Conservation (phyloP, 2,797 vertebrate genomes). For the Typhlichthys subterraneus region DNA sequence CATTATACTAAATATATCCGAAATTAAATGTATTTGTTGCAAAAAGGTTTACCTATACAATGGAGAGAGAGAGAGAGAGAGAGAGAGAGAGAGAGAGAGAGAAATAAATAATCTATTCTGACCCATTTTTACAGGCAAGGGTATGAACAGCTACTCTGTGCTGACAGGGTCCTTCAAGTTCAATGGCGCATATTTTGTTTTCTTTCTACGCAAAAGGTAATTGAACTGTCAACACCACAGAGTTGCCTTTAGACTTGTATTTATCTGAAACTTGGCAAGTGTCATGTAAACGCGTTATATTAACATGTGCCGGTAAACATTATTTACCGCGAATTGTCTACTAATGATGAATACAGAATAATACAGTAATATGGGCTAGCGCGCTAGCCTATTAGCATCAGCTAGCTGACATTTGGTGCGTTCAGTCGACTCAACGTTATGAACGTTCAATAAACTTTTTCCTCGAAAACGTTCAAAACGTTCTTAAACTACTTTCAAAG, state of each 20-base stretch:
- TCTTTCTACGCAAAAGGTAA: slow-evolving; percentile 4
- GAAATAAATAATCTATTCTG: background rate
- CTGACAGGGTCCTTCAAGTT: slow-evolving; percentile 62
- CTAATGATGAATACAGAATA: no score
- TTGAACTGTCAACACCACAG: slow-evolving; percentile 24
- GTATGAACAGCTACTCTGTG: slow-evolving; percentile 43
- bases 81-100: background rate
- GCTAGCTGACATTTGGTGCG: no score
- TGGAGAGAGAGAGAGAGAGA: background rate
- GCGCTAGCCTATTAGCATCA: no score
- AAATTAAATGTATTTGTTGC: no score
- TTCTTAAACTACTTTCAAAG: no score
- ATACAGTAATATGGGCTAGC: no score
- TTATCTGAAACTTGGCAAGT: background rate
- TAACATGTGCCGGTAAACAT: background rate
- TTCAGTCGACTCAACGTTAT: no score
- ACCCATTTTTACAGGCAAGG: slow-evolving; percentile 66
- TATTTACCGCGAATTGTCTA: background rate
- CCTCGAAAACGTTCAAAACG: no score
- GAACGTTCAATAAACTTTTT: no score
- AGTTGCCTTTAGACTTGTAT: slow-evolving; percentile 45
- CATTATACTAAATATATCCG: no score
- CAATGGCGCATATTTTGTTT: slow-evolving; percentile 56
- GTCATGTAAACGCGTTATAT: slow-evolving; percentile 16
- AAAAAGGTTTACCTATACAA: background rate